Evolutionary conservation across 2,113 vertebrate genomes (phyloP).

Genomic region (Zosterops pallidus): DNA sequence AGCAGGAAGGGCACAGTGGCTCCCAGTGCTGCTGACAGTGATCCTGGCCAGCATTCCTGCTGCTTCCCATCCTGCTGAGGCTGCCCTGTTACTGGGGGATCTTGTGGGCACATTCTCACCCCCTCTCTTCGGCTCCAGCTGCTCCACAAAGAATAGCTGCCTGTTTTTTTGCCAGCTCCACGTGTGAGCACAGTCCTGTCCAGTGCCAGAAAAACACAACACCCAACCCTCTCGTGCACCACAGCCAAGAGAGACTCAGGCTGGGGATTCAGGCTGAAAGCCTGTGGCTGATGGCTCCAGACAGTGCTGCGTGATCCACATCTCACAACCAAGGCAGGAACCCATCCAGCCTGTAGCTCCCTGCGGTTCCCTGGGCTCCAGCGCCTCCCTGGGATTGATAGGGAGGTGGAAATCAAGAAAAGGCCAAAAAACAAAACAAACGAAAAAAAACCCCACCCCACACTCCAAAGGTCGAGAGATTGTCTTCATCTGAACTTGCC

Average conservation of each 20-base stretch:
- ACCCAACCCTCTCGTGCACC: neutral
- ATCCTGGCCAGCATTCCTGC: neutral
- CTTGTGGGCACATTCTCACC: neutral
- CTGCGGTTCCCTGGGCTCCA: rapidly evolving
- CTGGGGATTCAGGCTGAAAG: neutral
- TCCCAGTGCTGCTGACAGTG: neutral
- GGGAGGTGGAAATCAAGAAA: neutral
- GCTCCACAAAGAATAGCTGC: constrained; percentile 30
- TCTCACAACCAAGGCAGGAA: neutral
- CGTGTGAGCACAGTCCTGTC: neutral
- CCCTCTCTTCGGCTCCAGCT: constrained; percentile 40
- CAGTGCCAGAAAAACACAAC: neutral
- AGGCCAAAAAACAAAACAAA: neutral
- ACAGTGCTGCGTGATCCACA: neutral
- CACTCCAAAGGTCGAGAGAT: neutral
- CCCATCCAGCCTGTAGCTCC: neutral
- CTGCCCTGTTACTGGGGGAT: neutral
- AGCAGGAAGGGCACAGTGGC: neutral
- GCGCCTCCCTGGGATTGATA: neutral
- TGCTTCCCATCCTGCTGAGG: neutral
- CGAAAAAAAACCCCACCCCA: neutral
- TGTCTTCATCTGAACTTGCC: neutral
- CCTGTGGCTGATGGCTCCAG: neutral
- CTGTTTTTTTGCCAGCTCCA: constrained; percentile 8
- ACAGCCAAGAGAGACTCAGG: neutral